These are phyloP conservation scores for Palaemon carinicauda DNA, from an alignment of 1,140 invertebrate species.

Conservation along the genomic window DNA sequence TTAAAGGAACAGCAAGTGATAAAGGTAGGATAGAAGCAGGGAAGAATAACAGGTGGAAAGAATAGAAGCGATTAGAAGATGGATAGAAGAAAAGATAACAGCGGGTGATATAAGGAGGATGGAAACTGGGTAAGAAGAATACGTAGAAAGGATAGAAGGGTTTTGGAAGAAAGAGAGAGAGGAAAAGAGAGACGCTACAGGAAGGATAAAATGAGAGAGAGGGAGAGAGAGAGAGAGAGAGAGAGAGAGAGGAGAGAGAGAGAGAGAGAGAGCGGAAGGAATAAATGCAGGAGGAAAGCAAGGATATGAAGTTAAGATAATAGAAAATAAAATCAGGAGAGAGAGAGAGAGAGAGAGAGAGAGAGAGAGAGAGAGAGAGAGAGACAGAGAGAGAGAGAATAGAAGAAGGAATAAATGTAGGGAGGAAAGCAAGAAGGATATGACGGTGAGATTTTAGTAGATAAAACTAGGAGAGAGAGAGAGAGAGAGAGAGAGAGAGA, in stretches of 20 bases:
- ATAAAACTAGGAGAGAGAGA: background rate
- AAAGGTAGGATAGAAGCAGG: no score
- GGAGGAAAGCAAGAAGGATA: background rate
- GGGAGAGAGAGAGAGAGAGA: background rate
- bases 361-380: background rate
- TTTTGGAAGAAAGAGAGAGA: no score
- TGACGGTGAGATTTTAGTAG: background rate
- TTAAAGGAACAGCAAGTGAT: no score
- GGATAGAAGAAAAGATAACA: no score
- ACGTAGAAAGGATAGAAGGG: no score
- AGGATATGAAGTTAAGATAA: background rate
- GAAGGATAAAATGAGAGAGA: background rate
- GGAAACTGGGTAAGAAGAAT: no score
- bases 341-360: background rate
- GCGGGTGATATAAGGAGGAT: no score
- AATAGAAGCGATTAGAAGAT: no score
- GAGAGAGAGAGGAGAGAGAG: background rate
- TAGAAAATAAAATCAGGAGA: background rate
- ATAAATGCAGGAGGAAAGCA: background rate
- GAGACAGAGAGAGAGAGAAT: background rate
- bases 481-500: conserved; percentile 5
- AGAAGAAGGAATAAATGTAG: background rate
- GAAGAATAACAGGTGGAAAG: no score
- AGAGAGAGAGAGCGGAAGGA: background rate
- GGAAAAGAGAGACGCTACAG: no score